Base-by-base conservation (phyloP, 2,888 invertebrate genomes). In the Agrochola lota region DNA sequence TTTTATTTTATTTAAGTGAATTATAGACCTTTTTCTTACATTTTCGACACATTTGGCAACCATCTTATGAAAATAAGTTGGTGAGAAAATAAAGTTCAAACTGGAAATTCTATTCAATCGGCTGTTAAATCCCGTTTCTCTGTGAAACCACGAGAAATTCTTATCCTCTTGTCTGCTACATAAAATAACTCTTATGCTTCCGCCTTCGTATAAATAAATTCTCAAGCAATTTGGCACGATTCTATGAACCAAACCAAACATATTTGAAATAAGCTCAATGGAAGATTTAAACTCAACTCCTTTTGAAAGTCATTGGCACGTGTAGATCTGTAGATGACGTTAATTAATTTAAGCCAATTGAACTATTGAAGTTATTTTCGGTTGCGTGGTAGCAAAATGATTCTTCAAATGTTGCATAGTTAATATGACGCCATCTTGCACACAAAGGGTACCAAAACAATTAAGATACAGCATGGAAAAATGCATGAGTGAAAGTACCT, bases 221-320 rank as follows among this genome's bases (percentile, higher is more conserved):
- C 70, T 78, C 43, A 75, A 74, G 78, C 85, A 82, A 85, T 85
- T 84, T 84, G 84, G 84, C 84, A 85, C 85, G 85, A 78, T 78
- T 64, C 74, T 84, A 71, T 78, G 73, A 71, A 83, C 78, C 82
- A 69, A 71, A 83, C 78, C 82, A 69, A 85, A 85, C 43, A 64
- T 85, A 71, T 85, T 77, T 68, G 71, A 81, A 73, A 81, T 71
- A 69, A 70, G n/a, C 60, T 74, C 71, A 66, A 74, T 74, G 30
- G 64, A 77, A 60, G 74, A 77, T 69, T 77, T 71, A 66, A 67
- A 71, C n/a, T 60, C 30, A 30, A 30, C 43, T 15, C 63, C 46
- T 80, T 75, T 63, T 60, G 49, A 63, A 84, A 74, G 23, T 71
- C 59, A 80, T 63, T 84, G 84, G 57, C 52, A 55, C 79, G 62